Base-by-base conservation (phyloP, 2,797 vertebrate genomes). In the Falco berigora region DNA sequence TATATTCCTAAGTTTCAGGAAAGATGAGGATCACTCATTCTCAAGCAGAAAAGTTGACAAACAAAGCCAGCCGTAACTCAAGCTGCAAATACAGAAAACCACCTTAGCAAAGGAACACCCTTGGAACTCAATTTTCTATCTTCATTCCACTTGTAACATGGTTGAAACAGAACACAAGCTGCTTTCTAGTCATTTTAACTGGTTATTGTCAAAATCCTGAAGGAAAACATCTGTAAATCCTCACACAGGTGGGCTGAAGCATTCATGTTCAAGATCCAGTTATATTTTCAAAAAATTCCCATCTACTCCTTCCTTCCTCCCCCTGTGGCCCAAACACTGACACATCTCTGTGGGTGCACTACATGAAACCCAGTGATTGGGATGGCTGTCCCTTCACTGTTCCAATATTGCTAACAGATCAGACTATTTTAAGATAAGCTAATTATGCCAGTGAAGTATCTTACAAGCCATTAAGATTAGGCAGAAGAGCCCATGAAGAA, bases 361-460 rank as follows among this genome's bases (percentile, higher is more conserved):
- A 30, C 59, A 24, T 6, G 32, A 85, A 62, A 69, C 12, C 18
- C 13, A 15, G 5, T 14, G 22, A 32, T 6, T 10, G 67, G 63
- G 63, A 52, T 67, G 55, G 20, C 68, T 72, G 61, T 44, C 72
- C 91, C 8, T 14, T 59, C 42, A 8, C 19, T 58, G 72, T 25
- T 90, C 81, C 80, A 77, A 3, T 24, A 74, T 4, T 83, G 69
- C 79, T 86, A 93, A 66, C 46, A 86, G 64, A 91, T 74, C 88
- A 94, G 64, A 86, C 96, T 97, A 94, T 91, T 96, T 94, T 93
- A 91, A 92, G 88, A 85, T 91, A 93, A 96, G 80, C 86, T 91
- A 96, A 96, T 94, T 96, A 95, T 27, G 61, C 63, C 74, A 87
- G 28, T 36, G 84, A 92, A 93, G 82, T 67, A 90, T 73, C 83